These are phyloP conservation scores for Butastur rufipennis DNA, from an alignment of 2,113 vertebrate species.

Conservation along the genomic window DNA sequence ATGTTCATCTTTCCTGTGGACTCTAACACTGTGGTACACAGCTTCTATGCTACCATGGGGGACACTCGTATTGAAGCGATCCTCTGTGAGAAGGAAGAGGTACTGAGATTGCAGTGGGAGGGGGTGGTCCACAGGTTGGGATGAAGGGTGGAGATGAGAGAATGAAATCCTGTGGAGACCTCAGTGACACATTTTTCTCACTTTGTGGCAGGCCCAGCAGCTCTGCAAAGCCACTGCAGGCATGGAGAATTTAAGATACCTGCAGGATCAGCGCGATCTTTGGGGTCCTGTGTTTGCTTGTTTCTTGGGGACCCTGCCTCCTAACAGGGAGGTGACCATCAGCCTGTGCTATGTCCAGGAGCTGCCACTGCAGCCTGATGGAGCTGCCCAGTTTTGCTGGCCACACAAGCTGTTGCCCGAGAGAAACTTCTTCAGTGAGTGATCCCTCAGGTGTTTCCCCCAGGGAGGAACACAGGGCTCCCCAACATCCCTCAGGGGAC, in stretches of 20 bases:
- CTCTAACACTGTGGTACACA: background rate
- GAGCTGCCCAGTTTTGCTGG: background rate
- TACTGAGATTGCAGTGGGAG: background rate
- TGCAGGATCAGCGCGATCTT: background rate
- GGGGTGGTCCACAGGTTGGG: background rate
- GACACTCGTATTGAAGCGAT: background rate
- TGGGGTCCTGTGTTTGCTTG: background rate
- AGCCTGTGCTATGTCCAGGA: background rate
- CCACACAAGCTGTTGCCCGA: rapidly evolving
- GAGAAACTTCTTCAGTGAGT: background rate
- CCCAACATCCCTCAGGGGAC: background rate
- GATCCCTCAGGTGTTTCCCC: background rate
- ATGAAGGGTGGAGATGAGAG: background rate
- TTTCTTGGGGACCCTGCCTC: background rate
- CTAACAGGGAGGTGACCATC: background rate
- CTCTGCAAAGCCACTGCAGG: background rate
- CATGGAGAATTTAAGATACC: background rate
- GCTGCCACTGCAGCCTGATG: background rate
- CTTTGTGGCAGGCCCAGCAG: background rate
- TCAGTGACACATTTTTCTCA: background rate
- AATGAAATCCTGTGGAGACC: background rate
- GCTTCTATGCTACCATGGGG: background rate
- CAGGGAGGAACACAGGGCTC: background rate
- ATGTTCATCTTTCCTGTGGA: background rate
- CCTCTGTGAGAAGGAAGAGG: constrained; percentile 11